Base-by-base conservation (phyloP, 2,888 invertebrate genomes). In the Aradus depressus region DNA sequence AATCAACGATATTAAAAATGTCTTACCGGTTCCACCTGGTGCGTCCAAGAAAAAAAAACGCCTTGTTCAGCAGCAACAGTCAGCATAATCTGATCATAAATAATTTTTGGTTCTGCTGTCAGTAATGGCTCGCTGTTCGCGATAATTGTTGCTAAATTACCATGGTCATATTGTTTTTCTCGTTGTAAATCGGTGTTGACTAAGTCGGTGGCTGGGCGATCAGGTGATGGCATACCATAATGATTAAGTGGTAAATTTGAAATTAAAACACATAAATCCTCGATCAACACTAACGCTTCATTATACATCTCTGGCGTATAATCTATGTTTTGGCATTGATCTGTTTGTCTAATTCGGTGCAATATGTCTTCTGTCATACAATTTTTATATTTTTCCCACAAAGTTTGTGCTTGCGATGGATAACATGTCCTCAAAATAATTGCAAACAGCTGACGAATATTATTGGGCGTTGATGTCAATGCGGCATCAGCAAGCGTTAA, bases 1-100 rank as follows among this genome's bases (percentile, higher is more conserved):
- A 25, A 66, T 35, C 22, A 62, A 49, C 16, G 59, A 62, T 34
- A 63, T 60, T 16, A 67, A 45, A 52, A 63, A 67, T 28, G 65
- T 66, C 60, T 67, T 68, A 3, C 66, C 66, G 35, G 64, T 65
- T 43, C 67, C 65, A 14, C 65, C 66, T 22, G 67, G 64, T 34
- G 63, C 66, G 61, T 67, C 66, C 12, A 68, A 39, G 56, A 66
- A 60, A 43, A 56, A 59, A 8, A 60, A 12, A 42, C 52, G 44
- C 19, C 57, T 55, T 8, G 5, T 22, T n/a, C n/a, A 53, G 59
- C 53, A 31, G 53, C 45, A 53, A 54, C 26, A 18, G 43, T 51
- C 5, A 37, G n/a, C 8, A 53, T 23, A 22, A 56, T 39, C 28
- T 28, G 22, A 5, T 44, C 28, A 16, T 53, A 58, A 25, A 38